Percentiles rank a stretch among this genome's conserved stretches.
Evolutionary conservation across 2,888 invertebrate genomes (phyloP).

Genomic region (Andrena hattorfiana): DNA sequence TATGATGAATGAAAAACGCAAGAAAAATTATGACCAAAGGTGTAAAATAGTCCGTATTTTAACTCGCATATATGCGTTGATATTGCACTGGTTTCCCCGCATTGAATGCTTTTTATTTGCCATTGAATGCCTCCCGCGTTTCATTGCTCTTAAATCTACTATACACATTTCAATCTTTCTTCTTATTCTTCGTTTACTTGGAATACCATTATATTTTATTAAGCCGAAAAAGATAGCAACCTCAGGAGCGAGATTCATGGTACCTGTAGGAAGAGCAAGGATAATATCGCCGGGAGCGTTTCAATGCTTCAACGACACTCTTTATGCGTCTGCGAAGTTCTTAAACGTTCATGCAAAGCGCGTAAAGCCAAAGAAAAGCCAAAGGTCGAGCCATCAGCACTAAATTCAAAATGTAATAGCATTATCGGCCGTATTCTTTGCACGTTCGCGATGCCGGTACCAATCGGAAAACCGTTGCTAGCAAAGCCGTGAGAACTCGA

Average conservation of each 20-base stretch:
- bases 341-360: conserved; percentile 58
- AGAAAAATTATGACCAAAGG: background rate
- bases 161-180: conserved; percentile 3
- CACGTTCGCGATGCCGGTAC: conserved; percentile 64
- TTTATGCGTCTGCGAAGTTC: conserved; percentile 60
- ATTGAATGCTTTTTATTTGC: background rate
- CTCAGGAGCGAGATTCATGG: conserved; percentile 11
- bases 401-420: conserved; percentile 75
- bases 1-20: background rate
- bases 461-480: conserved; percentile 56
- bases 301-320: conserved; percentile 52
- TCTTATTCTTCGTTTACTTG: background rate
- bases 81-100: background rate
- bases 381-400: conserved; percentile 64
- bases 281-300: conserved; percentile 35
- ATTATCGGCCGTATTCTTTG: conserved; percentile 66
- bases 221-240: conserved; percentile 18
- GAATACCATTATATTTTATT: conserved; percentile 17
- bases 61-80: background rate
- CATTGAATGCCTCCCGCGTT: background rate
- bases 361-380: conserved; percentile 56
- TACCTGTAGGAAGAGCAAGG: conserved; percentile 8
- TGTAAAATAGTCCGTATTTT: background rate
- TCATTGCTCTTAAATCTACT: conserved; percentile 13
- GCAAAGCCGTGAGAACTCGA: conserved; percentile 42